Conservation (phyloP, 1,140 invertebrate species). For the Drosophila littoralis region DNA sequence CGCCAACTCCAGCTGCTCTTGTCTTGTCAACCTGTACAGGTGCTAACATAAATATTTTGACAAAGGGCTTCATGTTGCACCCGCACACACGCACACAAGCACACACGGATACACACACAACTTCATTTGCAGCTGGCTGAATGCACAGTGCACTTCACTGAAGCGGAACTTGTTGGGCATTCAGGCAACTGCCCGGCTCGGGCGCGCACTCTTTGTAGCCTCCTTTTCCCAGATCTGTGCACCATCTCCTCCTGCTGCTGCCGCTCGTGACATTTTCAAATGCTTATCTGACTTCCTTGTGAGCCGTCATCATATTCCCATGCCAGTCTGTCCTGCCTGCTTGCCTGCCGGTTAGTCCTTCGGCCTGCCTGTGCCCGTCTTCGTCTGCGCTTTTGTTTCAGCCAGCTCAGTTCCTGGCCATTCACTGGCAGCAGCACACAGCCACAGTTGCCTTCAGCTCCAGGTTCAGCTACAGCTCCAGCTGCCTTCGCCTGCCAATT, state of each 20-base stretch:
- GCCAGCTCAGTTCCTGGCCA: slow-evolving; percentile 14
- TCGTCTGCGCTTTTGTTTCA: slow-evolving; percentile 50
- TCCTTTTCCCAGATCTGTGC: slow-evolving; percentile 18
- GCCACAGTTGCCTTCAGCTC: slow-evolving; percentile 27
- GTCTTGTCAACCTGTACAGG: slow-evolving; percentile 48
- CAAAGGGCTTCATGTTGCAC: slow-evolving; percentile 54
- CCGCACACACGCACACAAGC: slow-evolving; percentile 11
- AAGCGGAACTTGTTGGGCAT: slow-evolving; percentile 19
- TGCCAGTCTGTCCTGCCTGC: no score
- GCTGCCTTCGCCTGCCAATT: slow-evolving; percentile 67
- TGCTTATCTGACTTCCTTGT: slow-evolving; percentile 74
- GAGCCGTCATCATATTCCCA: slow-evolving; percentile 16
- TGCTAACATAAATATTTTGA: slow-evolving; percentile 79
- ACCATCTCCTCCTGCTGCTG: slow-evolving; percentile 30
- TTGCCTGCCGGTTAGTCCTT: no score
- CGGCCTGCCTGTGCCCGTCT: slow-evolving; percentile 13
- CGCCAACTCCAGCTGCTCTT: not conserved
- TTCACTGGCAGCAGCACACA: slow-evolving; percentile 3
- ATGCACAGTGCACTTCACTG: slow-evolving; percentile 51
- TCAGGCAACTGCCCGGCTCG: slow-evolving; percentile 3
- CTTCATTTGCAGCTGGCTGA: slow-evolving; percentile 63
- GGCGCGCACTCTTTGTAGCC: not conserved
- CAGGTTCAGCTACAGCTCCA: not conserved
- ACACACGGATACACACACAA: slow-evolving; percentile 3
- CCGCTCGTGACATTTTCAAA: slow-evolving; percentile 63